Conservation (phyloP, 2,113 vertebrate genomes). For the Parus major region DNA sequence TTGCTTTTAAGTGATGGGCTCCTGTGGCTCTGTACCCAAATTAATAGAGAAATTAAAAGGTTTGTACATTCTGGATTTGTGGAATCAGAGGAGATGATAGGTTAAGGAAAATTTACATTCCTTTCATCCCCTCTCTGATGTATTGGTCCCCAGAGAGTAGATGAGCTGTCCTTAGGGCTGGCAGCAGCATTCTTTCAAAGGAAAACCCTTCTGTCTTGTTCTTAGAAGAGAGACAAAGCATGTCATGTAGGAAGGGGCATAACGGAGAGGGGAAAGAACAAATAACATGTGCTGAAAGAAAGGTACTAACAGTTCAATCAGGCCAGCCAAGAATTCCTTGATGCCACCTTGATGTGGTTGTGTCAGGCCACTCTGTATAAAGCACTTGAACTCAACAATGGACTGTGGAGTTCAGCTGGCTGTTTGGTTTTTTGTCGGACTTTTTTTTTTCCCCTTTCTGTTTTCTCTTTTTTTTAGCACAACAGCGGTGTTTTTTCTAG, state of each 20-base stretch:
- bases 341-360: neutral
- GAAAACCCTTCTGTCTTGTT: neutral
- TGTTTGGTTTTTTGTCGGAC: neutral
- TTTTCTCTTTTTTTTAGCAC: neutral
- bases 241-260: neutral
- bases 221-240: neutral
- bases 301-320: neutral
- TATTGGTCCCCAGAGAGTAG: neutral
- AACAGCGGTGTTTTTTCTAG: neutral
- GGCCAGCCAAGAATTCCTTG: neutral
- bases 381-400: neutral
- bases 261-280: neutral
- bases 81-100: neutral
- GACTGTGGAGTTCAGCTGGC: neutral
- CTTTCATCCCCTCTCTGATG: neutral
- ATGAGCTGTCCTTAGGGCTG: neutral
- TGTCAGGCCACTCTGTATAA: neutral
- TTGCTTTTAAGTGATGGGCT: neutral
- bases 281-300: neutral
- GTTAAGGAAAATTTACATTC: neutral
- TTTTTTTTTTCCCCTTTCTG: neutral
- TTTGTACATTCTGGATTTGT: neutral
- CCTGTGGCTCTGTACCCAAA: neutral
- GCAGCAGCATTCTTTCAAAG: neutral
- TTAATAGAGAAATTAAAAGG: neutral